Percentiles rank a stretch among this genome's conserved stretches.
phyloP scores from a whole-genome alignment of 2,888 invertebrate genomes.

The Watsonalla cultraria region DNA sequence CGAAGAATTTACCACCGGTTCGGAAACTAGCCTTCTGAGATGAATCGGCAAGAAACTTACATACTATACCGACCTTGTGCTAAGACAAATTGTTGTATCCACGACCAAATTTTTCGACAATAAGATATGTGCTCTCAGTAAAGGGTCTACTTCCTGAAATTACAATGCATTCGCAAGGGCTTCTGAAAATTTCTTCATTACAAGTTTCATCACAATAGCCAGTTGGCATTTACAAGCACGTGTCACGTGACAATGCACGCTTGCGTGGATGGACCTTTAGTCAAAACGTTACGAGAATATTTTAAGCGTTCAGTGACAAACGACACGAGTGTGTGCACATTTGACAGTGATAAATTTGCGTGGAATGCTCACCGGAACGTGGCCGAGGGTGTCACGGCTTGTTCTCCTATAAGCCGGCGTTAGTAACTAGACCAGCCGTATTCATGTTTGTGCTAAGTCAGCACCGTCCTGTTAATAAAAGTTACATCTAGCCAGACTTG shows the following conservation, averaged over 20 bases:
- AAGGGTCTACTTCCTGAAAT: no score
- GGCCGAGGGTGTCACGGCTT: slow-evolving; percentile 9
- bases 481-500: not conserved
- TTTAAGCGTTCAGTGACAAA: slow-evolving; percentile 19
- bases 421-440: slow-evolving; percentile 15
- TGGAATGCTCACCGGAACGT: slow-evolving; percentile 8
- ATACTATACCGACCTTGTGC: no score
- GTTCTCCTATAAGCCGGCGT: slow-evolving; percentile 21
- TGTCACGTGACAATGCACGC: not conserved
- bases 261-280: not conserved
- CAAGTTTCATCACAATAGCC: no score
- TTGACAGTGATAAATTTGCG: slow-evolving; percentile 34
- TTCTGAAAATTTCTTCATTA: no score
- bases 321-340: slow-evolving; percentile 7
- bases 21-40: no score
- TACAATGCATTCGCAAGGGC: no score
- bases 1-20: no score
- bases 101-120: no score
- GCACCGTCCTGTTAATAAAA: not conserved
- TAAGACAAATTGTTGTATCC: no score
- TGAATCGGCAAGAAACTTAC: no score
- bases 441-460: slow-evolving; percentile 7
- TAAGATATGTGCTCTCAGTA: no score
- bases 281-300: slow-evolving; percentile 1
- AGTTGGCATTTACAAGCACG: no score